Evolutionary conservation across 2,113 vertebrate genomes (phyloP).

Genomic region (Lucifuga dentata): DNA sequence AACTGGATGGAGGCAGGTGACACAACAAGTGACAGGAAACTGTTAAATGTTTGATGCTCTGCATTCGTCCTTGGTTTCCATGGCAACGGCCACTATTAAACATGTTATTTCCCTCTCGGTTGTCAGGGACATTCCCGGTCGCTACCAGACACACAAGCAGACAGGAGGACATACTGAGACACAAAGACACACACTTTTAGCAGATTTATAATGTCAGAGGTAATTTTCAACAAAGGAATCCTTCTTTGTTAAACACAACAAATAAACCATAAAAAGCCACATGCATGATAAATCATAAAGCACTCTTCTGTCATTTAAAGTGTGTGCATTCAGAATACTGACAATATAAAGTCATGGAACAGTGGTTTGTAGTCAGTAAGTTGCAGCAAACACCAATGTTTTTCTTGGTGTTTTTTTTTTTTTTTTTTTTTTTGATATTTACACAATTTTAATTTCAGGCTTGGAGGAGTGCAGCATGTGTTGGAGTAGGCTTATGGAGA

Average conservation of each 20-base stretch:
- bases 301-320: slow-evolving; percentile 28
- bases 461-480: slow-evolving; percentile 32
- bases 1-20: slow-evolving; percentile 38
- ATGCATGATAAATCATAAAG: slow-evolving; percentile 40
- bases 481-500: slow-evolving; percentile 1
- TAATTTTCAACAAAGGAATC: slow-evolving; percentile 44
- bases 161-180: not conserved
- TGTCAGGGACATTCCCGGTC: slow-evolving; percentile 55
- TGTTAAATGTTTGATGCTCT: slow-evolving; percentile 45
- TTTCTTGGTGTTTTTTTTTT: slow-evolving; percentile 1
- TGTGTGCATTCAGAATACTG: slow-evolving; percentile 19
- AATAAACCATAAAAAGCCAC: slow-evolving; percentile 25
- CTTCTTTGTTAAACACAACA: slow-evolving; percentile 34
- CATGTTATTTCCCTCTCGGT: slow-evolving; percentile 33
- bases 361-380: slow-evolving; percentile 25
- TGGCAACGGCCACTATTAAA: slow-evolving; percentile 32
- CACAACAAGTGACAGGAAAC: slow-evolving; percentile 42
- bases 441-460: slow-evolving; percentile 59
- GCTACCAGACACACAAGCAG: slow-evolving; percentile 28
- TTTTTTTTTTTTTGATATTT: not conserved
- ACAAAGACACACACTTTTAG: slow-evolving; percentile 18
- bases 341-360: slow-evolving; percentile 21
- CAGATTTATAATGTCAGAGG: slow-evolving; percentile 19
- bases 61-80: slow-evolving; percentile 52
- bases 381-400: slow-evolving; percentile 12